A percentile compares a stretch with the other conserved stretches of the same genome.
Evolutionary conservation across 2,797 vertebrate species (phyloP).

Genomic region (Eulemur albifrons): DNA sequence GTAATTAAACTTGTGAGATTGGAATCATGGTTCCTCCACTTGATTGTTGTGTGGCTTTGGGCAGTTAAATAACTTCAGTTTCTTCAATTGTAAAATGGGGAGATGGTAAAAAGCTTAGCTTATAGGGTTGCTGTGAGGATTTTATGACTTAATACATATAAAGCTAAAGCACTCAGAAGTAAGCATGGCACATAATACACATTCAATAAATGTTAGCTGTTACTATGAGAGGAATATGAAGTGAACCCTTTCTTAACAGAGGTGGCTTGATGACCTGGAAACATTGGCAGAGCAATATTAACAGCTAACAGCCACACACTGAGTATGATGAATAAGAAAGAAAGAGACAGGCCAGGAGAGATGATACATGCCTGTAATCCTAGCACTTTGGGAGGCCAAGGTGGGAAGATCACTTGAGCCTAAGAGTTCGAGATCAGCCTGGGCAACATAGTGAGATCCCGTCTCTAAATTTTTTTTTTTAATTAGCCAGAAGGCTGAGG

Average conservation of each 20-base stretch:
- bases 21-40: not conserved
- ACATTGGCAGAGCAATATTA: constrained; percentile 14
- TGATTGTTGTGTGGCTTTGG: not conserved
- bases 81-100: constrained; percentile 9
- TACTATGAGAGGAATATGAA: not conserved
- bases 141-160: constrained; percentile 17
- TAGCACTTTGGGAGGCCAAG: not conserved
- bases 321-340: constrained; percentile 2
- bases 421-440: not conserved
- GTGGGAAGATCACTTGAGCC: not conserved
- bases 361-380: not conserved
- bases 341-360: not conserved
- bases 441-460: not conserved
- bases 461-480: not conserved
- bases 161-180: not conserved
- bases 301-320: not conserved
- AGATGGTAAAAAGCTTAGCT: constrained; percentile 1
- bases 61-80: not conserved
- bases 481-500: not conserved
- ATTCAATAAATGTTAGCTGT: constrained; percentile 10
- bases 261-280: constrained; percentile 7
- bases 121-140: not conserved
- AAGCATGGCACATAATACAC: not conserved
- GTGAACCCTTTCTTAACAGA: not conserved
- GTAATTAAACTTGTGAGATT: not conserved